These are phyloP conservation scores for Leptocoma aspasia DNA, from an alignment of 2,113 vertebrate genomes.

Conservation along the genomic window DNA sequence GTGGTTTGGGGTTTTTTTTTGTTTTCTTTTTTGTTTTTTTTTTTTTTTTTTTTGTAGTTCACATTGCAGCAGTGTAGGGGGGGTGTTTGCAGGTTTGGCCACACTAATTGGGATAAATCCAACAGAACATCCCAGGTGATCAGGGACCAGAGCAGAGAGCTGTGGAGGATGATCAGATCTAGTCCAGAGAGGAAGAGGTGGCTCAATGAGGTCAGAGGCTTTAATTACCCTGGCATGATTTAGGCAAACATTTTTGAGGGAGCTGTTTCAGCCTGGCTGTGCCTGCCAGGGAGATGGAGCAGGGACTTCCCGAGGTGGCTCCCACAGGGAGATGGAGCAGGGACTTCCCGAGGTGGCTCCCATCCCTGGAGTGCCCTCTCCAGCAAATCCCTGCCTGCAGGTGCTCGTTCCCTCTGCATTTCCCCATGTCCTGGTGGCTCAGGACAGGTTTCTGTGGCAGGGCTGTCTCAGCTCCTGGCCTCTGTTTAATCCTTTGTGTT, in stretches of 20 bases:
- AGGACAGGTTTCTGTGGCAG: neutral
- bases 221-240: neutral
- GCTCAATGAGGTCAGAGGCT: accelerated
- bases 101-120: neutral
- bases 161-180: neutral
- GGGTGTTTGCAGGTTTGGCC: neutral
- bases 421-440: neutral
- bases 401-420: accelerated
- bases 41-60: neutral
- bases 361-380: neutral
- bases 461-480: neutral
- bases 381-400: neutral
- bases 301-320: neutral
- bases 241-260: neutral
- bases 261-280: neutral
- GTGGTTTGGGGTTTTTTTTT: neutral
- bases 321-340: neutral
- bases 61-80: neutral
- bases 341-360: neutral
- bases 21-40: too few relatives aligned
- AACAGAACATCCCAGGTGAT: neutral
- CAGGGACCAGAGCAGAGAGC: neutral
- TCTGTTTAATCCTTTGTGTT: neutral
- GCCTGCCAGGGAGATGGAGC: neutral
- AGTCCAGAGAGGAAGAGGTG: neutral